These are phyloP conservation scores for Syngnathoides biaculeatus DNA, from an alignment of 2,113 vertebrate species.

Conservation along the genomic window DNA sequence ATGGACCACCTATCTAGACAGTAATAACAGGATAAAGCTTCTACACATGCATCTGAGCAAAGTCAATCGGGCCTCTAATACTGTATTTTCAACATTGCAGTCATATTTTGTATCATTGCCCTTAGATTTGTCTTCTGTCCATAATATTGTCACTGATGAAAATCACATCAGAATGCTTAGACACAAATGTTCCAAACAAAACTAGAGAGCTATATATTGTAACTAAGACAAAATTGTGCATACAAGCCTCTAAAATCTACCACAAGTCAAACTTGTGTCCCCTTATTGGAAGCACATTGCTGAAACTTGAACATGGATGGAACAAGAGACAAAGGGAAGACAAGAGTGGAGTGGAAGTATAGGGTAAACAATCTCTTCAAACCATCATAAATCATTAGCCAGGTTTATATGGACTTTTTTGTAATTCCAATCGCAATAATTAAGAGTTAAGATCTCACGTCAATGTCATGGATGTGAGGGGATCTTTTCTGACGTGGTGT, in stretches of 20 bases:
- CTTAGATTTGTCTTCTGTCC: not conserved
- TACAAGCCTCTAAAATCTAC: not conserved
- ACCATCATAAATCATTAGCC: slow-evolving; percentile 79
- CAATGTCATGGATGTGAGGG: too few species aligned
- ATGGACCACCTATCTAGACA: too few species aligned
- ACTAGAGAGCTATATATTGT: not conserved
- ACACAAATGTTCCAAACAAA: not conserved
- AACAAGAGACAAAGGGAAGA: slow-evolving; percentile 1
- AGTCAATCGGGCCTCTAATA: too few species aligned
- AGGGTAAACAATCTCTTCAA: slow-evolving; percentile 80
- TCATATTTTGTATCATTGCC: not conserved
- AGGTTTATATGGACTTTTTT: too few species aligned
- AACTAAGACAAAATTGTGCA: not conserved
- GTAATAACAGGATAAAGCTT: too few species aligned
- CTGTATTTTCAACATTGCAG: not conserved
- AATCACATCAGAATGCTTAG: not conserved
- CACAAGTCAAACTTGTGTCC: not conserved
- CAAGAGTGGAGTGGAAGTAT: slow-evolving; percentile 44
- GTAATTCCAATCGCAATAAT: too few species aligned
- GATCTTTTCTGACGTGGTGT: too few species aligned
- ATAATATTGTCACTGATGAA: not conserved
- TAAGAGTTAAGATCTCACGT: too few species aligned
- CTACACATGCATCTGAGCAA: too few species aligned
- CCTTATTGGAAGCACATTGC: not conserved
- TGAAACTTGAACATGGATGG: not conserved